These are phyloP conservation scores for Cyphomyrus discorhynchus DNA, from an alignment of 2,113 vertebrate species.

Conservation along the genomic window DNA sequence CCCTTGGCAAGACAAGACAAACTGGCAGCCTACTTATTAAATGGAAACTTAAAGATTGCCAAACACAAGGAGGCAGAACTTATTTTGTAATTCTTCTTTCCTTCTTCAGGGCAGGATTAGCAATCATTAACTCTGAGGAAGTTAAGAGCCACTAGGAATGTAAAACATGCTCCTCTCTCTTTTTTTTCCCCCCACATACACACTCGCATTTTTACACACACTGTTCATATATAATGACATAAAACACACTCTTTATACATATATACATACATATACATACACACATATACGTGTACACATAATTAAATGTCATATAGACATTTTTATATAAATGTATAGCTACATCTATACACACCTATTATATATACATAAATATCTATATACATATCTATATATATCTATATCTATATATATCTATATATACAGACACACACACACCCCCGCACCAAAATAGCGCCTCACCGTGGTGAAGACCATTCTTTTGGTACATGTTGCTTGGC, in stretches of 20 bases:
- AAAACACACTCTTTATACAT: not conserved
- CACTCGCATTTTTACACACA: not conserved
- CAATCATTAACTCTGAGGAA: not conserved
- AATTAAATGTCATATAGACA: no score
- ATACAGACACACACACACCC: not conserved
- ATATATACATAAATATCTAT: no score
- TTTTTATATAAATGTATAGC: no score
- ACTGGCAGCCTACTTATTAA: not conserved
- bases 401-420: no score
- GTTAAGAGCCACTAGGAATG: not conserved
- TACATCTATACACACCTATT: no score
- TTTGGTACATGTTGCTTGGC: constrained; percentile 97
- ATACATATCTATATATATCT: no score
- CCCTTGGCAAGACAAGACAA: not conserved
- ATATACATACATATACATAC: not conserved
- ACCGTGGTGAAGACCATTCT: constrained; percentile 87
- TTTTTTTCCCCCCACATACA: not conserved
- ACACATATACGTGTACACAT: not conserved
- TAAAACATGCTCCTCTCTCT: not conserved
- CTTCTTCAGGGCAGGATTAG: not conserved
- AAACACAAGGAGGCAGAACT: not conserved
- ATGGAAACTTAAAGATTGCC: not conserved
- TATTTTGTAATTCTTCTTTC: not conserved
- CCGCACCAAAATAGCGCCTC: constrained; percentile 33
- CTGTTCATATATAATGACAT: not conserved